phyloP scores from a whole-genome alignment of 2,797 vertebrate genomes.

The Aphelocoma californica region DNA sequence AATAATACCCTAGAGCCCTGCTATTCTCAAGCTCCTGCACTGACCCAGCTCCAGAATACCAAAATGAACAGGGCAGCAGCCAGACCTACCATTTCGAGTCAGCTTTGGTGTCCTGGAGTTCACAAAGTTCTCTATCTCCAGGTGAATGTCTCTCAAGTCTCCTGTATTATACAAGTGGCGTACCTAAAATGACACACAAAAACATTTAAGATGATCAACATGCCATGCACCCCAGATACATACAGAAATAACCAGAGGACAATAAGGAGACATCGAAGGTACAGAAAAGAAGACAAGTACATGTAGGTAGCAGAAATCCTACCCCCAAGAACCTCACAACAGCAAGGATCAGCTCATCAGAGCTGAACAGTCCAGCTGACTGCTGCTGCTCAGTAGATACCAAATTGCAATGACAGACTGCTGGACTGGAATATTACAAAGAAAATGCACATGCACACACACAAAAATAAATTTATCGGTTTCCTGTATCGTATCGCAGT shows the following conservation, averaged over 20 bases:
- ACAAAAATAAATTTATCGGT: not conserved
- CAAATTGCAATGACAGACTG: not conserved
- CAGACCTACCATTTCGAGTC: constrained; percentile 85
- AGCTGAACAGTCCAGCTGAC: not conserved
- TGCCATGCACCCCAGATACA: not conserved
- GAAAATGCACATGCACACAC: not conserved
- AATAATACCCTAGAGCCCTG: not conserved
- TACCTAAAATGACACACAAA: constrained; percentile 76
- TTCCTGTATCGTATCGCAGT: not conserved
- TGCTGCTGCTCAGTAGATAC: not conserved
- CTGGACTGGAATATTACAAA: not conserved
- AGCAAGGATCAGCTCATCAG: not conserved
- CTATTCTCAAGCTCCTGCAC: not conserved
- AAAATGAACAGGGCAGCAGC: not conserved
- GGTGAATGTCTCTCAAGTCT: constrained; percentile 85
- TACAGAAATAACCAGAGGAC: not conserved
- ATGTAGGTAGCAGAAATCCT: not conserved
- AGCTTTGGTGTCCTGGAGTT: constrained; percentile 89
- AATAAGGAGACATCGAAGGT: not conserved
- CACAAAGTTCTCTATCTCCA: constrained; percentile 90
- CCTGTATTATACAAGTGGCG: constrained; percentile 90
- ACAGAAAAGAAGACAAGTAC: not conserved
- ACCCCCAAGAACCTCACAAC: not conserved
- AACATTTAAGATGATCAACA: not conserved
- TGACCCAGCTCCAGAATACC: not conserved